phyloP scores from a whole-genome alignment of 2,888 invertebrate species.

The Scelioninae gen. 1 region DNA sequence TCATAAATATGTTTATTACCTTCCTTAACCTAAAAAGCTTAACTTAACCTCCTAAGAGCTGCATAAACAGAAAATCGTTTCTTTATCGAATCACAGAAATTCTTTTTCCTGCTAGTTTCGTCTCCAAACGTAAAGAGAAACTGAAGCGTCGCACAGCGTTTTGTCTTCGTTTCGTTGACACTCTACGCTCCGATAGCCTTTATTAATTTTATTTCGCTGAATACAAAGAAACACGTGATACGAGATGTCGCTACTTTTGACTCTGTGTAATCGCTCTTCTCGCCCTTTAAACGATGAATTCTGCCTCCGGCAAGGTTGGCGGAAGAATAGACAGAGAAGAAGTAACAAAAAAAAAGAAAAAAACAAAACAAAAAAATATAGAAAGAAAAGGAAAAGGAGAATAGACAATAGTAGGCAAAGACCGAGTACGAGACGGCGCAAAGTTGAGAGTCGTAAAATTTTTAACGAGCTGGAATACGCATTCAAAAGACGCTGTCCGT shows the following conservation, averaged over 20 bases:
- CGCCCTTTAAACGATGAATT: constrained; percentile 65
- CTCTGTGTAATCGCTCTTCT: constrained; percentile 46
- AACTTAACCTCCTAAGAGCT: no score
- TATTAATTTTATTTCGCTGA: constrained; percentile 54
- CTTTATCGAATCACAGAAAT: constrained; percentile 35
- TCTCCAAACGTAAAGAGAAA: constrained; percentile 25
- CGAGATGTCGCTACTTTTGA: constrained; percentile 54
- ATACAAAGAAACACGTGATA: constrained; percentile 44
- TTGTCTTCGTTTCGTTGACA: constrained; percentile 34
- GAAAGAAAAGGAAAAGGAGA: constrained; percentile 38
- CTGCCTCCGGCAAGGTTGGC: constrained; percentile 59
- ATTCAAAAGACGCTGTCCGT: constrained; percentile 64
- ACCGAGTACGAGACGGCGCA: constrained; percentile 63
- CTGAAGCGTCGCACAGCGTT: constrained; percentile 26
- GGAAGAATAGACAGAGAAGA: constrained; percentile 49
- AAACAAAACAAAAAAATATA: constrained; percentile 23
- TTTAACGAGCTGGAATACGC: constrained; percentile 68
- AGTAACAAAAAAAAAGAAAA: constrained; percentile 13
- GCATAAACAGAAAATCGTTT: no score
- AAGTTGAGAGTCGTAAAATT: constrained; percentile 68
- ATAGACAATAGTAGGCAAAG: constrained; percentile 62
- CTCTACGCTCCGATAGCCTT: constrained; percentile 42
- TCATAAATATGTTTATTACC: no score
- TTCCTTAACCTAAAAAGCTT: no score
- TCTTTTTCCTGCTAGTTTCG: constrained; percentile 18